Percentiles rank a stretch among this genome's conserved stretches.
Conservation (phyloP, 2,888 invertebrate genomes). For the Amblyjoppa fuscipennis region DNA sequence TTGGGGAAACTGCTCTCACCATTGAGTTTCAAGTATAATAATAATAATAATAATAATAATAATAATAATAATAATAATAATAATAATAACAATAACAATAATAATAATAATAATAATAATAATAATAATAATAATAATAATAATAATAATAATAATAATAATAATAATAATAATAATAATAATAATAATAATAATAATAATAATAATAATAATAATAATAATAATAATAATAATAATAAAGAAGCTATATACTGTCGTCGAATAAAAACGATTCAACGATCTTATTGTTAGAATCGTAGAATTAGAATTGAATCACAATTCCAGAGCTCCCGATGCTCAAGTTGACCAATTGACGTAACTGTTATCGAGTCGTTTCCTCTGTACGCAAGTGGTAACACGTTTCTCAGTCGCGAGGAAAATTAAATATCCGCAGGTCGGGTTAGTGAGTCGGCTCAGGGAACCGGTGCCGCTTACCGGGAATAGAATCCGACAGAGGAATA, state of each 20-base stretch:
- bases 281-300: constrained; percentile 34
- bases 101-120: constrained; percentile 1
- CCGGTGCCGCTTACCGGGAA: constrained; percentile 22
- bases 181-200: constrained; percentile 2
- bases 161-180: background rate
- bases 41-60: background rate
- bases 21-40: background rate
- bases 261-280: constrained; percentile 43
- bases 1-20: too few relatives aligned
- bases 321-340: background rate
- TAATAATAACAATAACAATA: too few relatives aligned
- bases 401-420: constrained; percentile 32
- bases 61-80: constrained; percentile 6
- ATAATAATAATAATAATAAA: constrained; percentile 4
- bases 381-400: background rate
- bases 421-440: constrained; percentile 13
- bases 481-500: constrained; percentile 40
- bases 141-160: background rate
- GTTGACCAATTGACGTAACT: constrained; percentile 18
- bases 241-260: background rate
- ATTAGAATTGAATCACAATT: background rate
- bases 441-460: constrained; percentile 23
- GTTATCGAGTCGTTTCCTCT: constrained; percentile 32
- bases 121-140: background rate
- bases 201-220: background rate